A percentile compares a stretch with the other conserved stretches of the same genome.
Evolutionary conservation across 1,140 invertebrate species (phyloP).

Genomic region (Bombus pascuorum): DNA sequence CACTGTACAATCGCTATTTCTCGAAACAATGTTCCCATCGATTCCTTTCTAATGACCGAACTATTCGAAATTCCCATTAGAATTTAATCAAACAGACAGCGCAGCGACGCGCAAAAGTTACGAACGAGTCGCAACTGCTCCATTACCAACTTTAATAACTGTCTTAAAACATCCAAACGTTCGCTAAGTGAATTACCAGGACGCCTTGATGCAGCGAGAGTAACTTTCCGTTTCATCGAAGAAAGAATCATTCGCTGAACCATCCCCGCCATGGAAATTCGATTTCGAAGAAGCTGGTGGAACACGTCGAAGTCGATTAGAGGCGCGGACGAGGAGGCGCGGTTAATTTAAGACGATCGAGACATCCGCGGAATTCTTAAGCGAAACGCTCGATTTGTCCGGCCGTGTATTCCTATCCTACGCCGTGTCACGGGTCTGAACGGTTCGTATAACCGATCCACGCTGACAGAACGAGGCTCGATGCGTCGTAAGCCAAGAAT

Average conservation of each 20-base stretch:
- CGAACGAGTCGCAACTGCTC: not conserved
- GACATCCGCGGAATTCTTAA: conserved; percentile 49
- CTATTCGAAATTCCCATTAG: not conserved
- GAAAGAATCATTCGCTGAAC: too few relatives aligned
- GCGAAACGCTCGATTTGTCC: conserved; percentile 44
- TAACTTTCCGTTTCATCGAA: not conserved
- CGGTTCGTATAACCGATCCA: conserved; percentile 28
- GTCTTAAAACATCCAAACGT: not conserved
- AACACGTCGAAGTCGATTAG: not conserved
- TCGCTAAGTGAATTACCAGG: not conserved
- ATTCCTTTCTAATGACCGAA: not conserved
- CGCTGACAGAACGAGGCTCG: not conserved
- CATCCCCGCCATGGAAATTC: not conserved
- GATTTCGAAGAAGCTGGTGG: not conserved
- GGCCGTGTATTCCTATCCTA: conserved; percentile 14
- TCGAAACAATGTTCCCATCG: not conserved
- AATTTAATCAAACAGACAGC: conserved; percentile 3
- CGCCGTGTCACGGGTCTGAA: not conserved
- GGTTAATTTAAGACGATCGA: conserved; percentile 62
- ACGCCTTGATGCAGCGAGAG: too few relatives aligned
- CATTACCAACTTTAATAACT: conserved; percentile 1
- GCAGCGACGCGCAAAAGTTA: not conserved
- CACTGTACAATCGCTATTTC: not conserved
- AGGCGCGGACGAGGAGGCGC: not conserved
- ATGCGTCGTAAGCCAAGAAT: conserved; percentile 12